Base-by-base conservation (phyloP, 2,113 vertebrate species). In the Ptilorrhoa leucosticta region DNA sequence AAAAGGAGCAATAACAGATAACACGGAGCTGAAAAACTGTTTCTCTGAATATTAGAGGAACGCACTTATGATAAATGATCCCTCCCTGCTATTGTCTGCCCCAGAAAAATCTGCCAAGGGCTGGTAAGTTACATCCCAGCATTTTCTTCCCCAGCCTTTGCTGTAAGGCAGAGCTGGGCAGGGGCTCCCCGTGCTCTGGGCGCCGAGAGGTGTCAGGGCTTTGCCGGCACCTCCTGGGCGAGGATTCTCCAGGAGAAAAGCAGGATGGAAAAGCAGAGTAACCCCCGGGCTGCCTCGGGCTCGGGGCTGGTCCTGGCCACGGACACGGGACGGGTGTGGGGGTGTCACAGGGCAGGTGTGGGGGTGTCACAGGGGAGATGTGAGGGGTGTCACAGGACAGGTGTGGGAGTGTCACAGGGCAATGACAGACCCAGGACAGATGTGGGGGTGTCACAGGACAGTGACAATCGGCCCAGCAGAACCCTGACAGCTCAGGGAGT, bases 31-130 rank as follows among this genome's bases (percentile, higher is more conserved):
- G 91, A 87, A 77, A 96, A 96, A 79, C 45, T 64, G 91, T 93
- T 97, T 68, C 89, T 93, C 53, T 83, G 95, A 92, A 93, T 95
- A 96, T 94, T 94, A 76, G 72, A 92, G 78, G 85, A 42, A 89
- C 54, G 60, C 75, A 5, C 65, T 53, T 70, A 20, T 84, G 93
- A 97, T 48, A 95, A 97, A 97, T 68, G 78, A 90, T 57, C 85
- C 69, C 73, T 63, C 56, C 81, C 90, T 42, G 45, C 33, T 4
- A 54, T 39, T 83, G 64, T 79, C 69, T 93, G 89, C 61, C 64
- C 85, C 64, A 71, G 58, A 37, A 90, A 83, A 76, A 64, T 35
- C 20, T 23, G 12, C 70, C 50, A 21, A 33, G 71, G 57, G 65
- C 60, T 24, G 66, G 8, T 23, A 10, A 48, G n/a, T 60, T 71